Percentiles rank a stretch among this genome's conserved stretches.
phyloP scores from a whole-genome alignment of 2,888 invertebrate species.

The Cataglyphis albicans region DNA sequence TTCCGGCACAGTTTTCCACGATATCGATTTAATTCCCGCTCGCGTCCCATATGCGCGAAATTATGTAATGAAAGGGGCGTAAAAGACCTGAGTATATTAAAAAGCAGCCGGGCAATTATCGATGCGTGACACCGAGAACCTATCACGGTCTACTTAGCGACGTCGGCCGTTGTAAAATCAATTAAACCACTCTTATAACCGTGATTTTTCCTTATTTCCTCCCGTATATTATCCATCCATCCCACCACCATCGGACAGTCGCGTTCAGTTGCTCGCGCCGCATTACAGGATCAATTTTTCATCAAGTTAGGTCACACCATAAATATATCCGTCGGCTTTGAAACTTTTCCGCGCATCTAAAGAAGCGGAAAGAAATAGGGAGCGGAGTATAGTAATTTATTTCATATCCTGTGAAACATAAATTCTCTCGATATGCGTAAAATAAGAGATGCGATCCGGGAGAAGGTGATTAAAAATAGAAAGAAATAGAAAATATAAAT shows the following conservation, averaged over 20 bases:
- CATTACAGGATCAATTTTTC: conserved; percentile 47
- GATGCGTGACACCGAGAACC: conserved; percentile 63
- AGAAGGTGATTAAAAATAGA: not conserved
- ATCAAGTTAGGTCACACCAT: conserved; percentile 46
- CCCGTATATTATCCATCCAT: conserved; percentile 45
- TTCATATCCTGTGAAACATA: not conserved
- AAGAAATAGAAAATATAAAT: not conserved
- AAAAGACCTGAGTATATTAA: conserved; percentile 49
- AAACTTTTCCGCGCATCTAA: conserved; percentile 36
- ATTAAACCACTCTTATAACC: conserved; percentile 57
- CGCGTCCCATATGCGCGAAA: conserved; percentile 48
- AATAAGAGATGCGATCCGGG: not conserved
- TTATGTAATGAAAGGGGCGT: conserved; percentile 47
- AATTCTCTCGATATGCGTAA: conserved; percentile 8
- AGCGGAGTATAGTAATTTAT: not conserved
- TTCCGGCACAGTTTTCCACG: conserved; percentile 19
- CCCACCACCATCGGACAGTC: conserved; percentile 20
- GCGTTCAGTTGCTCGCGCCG: conserved; percentile 35
- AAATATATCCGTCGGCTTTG: conserved; percentile 42
- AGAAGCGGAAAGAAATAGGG: not conserved
- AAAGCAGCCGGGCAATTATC: conserved; percentile 59
- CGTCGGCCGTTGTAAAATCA: conserved; percentile 65
- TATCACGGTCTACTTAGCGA: conserved; percentile 67
- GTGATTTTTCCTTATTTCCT: conserved; percentile 56
- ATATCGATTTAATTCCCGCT: conserved; percentile 47